phyloP scores from a whole-genome alignment of 2,113 vertebrate species.

The Cervus canadensis region DNA sequence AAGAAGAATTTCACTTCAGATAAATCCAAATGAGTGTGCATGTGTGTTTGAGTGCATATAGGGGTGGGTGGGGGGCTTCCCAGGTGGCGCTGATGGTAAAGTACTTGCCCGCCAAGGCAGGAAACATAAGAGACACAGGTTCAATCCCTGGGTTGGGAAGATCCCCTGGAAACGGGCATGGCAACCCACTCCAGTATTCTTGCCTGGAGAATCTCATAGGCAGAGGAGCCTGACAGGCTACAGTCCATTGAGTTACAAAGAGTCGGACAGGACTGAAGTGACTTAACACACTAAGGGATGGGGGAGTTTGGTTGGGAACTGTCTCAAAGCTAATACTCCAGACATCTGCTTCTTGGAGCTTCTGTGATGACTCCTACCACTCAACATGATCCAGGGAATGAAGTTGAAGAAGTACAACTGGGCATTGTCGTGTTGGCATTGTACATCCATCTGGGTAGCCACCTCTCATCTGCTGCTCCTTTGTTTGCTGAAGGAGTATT shows the following conservation, averaged over 20 bases:
- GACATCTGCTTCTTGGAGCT: background rate
- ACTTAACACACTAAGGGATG: background rate
- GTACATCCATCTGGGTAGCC: background rate
- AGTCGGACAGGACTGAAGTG: background rate
- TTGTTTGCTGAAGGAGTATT: background rate
- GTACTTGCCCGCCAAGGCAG: background rate
- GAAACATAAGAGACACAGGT: background rate
- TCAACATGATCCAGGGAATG: background rate
- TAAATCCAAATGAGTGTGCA: background rate
- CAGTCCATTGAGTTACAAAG: background rate
- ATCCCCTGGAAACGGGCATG: background rate
- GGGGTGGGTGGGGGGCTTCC: background rate
- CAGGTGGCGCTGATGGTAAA: background rate
- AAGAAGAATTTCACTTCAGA: background rate
- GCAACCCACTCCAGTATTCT: background rate
- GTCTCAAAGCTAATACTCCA: background rate
- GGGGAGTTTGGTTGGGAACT: background rate
- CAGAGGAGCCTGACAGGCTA: background rate
- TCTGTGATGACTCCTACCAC: background rate
- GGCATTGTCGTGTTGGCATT: fast-evolving
- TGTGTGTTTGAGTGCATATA: background rate
- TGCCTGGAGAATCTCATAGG: background rate
- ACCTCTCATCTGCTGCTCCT: background rate
- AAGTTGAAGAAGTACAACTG: background rate
- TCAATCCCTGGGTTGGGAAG: background rate